Base-by-base conservation (phyloP, 1,140 invertebrate species). In the Cherax quadricarinatus region DNA sequence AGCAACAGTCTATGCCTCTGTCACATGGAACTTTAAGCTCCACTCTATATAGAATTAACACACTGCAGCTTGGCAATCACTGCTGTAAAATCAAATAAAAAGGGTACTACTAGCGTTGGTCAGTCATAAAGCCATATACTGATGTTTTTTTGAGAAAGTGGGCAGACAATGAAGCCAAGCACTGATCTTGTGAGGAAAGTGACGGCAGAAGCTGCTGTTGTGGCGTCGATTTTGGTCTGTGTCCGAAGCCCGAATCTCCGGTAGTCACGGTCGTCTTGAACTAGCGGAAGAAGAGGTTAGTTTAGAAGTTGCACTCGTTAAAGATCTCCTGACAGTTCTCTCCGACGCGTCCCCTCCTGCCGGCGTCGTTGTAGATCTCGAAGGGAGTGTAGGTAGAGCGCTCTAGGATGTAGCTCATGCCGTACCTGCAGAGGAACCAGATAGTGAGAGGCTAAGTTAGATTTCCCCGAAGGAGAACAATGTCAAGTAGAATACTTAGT, bases 301-400 rank as follows among this genome's bases (percentile, higher is more conserved):
- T 10, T 18, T 97, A 98, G 95, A 98, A 97, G 95, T 98, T 98
- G 95, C 98, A 98, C 94, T 98, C 96, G 90, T 97, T 95, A 95
- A 97, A 98, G 81, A 97, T 95, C 94, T 97, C 96, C 94, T 97
- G 96, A 94, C 98, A 98, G 94, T 98, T 97, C 89, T 97, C 97
- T 30, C 98, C 98, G 62, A 97, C 97, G 94, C 98, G 96, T 48
- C 98, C 98, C 92, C 97, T 96, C 95, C 97, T 96, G 24, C 97
- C 97, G 0, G 98, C 98, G 93, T 98, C 97, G 94, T 97, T 98
- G 93, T 97, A 96, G 24, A 97, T 95, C 85, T 98, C 97, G 95
- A 98, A 98, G 21, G 96, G 96, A 78, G 96, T 96, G 53, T 96
- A 96, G 24, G 96, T 97, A 21, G 95, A 95, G 94, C 96, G 97